phyloP scores from a whole-genome alignment of 2,113 vertebrate species.

The Mustela lutreola region DNA sequence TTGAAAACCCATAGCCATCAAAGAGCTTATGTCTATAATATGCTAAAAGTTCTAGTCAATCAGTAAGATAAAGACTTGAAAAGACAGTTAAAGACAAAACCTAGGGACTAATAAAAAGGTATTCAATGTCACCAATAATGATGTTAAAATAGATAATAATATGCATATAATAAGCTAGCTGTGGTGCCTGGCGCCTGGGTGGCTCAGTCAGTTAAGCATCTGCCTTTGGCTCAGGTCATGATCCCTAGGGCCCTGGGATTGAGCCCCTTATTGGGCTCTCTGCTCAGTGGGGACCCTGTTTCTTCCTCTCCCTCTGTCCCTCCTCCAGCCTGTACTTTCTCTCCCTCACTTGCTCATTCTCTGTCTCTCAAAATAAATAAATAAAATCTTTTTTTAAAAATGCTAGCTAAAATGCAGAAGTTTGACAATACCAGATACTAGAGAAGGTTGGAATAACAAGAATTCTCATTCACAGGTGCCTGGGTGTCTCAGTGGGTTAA shows the following conservation, averaged over 20 bases:
- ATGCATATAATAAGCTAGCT: neutral
- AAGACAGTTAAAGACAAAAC: neutral
- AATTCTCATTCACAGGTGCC: neutral
- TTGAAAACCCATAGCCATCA: slow-evolving; percentile 34
- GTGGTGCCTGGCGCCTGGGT: too few species aligned
- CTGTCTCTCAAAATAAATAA: too few species aligned
- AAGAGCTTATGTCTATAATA: neutral
- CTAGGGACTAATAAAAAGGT: slow-evolving; percentile 5
- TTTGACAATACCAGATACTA: neutral
- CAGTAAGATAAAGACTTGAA: neutral
- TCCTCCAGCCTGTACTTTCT: too few species aligned
- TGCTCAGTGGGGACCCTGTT: too few species aligned
- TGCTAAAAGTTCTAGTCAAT: neutral
- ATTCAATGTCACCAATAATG: neutral
- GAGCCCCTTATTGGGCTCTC: too few species aligned
- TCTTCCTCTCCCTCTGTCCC: too few species aligned
- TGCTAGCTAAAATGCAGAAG: neutral
- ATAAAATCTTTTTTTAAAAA: too few species aligned
- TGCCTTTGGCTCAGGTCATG: too few species aligned
- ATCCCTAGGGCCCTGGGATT: too few species aligned
- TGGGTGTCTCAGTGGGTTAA: too few species aligned
- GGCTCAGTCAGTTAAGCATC: too few species aligned
- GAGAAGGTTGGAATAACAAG: neutral
- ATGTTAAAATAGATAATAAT: neutral
- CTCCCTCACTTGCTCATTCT: too few species aligned